A percentile compares a stretch with the other conserved stretches of the same genome.
Evolutionary conservation across 2,113 vertebrate genomes (phyloP).

Genomic region (Paratilapia polleni): DNA sequence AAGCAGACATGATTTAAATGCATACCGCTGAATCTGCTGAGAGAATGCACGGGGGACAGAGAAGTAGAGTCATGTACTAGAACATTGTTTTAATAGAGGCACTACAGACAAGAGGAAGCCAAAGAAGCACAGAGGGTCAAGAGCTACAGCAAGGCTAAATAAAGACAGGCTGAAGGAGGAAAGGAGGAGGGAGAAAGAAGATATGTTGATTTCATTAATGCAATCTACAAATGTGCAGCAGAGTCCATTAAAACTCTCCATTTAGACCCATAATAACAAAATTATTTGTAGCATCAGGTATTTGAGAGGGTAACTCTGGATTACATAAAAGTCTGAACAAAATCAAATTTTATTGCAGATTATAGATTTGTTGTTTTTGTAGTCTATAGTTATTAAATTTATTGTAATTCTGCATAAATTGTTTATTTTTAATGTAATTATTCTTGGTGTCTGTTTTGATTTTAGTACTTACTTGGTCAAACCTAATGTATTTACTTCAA

Average conservation of each 20-base stretch:
- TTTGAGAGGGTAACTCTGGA: background rate
- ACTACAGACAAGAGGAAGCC: constrained; percentile 19
- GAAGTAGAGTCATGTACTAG: background rate
- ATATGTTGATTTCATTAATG: background rate
- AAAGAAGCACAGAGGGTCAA: constrained; percentile 11
- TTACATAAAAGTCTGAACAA: background rate
- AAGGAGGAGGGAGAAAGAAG: background rate
- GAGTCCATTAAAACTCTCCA: background rate
- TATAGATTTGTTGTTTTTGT: background rate
- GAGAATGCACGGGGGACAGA: background rate
- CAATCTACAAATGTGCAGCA: background rate
- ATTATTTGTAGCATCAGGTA: background rate
- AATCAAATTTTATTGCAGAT: background rate
- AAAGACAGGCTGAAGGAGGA: constrained; percentile 1
- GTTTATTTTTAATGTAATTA: background rate
- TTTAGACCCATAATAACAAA: constrained; percentile 4
- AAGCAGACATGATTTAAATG: constrained; percentile 10
- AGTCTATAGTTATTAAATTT: background rate
- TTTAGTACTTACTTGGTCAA: background rate
- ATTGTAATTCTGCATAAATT: background rate
- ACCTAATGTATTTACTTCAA: no score
- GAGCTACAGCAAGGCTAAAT: background rate
- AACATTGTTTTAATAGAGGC: constrained; percentile 15
- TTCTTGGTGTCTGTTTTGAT: background rate
- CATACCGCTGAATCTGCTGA: background rate